Evolutionary conservation across 1,140 invertebrate species (phyloP), one percentile per base, ranked within the genome.

Genomic region (Drosophila ercepeae): DNA sequence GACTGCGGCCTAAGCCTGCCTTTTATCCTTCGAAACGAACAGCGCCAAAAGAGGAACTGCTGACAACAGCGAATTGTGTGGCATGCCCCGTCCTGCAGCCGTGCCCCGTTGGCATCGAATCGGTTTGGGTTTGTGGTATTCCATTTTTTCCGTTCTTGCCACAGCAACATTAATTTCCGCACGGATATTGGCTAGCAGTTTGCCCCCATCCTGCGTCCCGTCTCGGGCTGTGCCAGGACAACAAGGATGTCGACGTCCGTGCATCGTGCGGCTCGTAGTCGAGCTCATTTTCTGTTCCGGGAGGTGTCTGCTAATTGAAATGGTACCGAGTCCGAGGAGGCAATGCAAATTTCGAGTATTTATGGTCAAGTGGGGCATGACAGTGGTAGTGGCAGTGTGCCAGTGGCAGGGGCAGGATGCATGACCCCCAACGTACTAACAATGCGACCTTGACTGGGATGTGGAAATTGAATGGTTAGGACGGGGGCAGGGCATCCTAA

Each of bases 91-190:
- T 19, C 21, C 27, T 29, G 11, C 39, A 19, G 4, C 44, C 32
- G n/a, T n/a, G n/a, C n/a, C n/a, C 61, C 42, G 32, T 59, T 27
- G 21, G 13, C 29, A 42, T 36, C 48, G 50, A 51, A 73, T 73
- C 52, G 50, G 70, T 65, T 74, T 65, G 68, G 50, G 70, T 65
- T 74, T 65, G 68, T 74, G 70, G 70, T 51, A 65, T 67, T 65
- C 52, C 23, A 51, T 70, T 67, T 78, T 75, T 71, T 54, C 41
- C 21, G 54, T 34, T 46, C 21, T 55, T 54, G 58, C 58, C 70
- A 52, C 68, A 78, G 79, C 75, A 60, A 81, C 82, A 86, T 86
- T 86, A 86, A 86, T 86, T 86, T 86, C 81, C 81, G 81, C 55
- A 58, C 70, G 81, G 81, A 84, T 84, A 84, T 84, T 84, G 81